Conservation (phyloP, 2,797 vertebrate species). For the Anguilla pacifica region DNA sequence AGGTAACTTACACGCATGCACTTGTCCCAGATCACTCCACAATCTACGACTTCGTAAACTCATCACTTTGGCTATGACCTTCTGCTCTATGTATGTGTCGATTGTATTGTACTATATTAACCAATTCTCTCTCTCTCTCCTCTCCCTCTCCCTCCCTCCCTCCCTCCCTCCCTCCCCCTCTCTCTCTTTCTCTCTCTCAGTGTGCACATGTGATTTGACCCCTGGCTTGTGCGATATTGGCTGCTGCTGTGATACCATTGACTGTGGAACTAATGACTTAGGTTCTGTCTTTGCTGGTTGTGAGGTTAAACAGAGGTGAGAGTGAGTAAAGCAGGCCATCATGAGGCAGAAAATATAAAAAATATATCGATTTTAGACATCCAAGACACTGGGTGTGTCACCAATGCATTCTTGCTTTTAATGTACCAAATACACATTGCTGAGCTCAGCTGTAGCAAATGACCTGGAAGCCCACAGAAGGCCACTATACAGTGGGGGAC, state of each 20-base stretch:
- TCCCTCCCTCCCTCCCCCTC: not conserved
- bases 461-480: too few species aligned
- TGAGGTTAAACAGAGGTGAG: slow-evolving; percentile 57
- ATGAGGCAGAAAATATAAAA: too few species aligned
- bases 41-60: not conserved
- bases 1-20: not conserved
- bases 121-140: not conserved
- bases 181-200: slow-evolving; percentile 48
- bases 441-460: too few species aligned
- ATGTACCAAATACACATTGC: too few species aligned
- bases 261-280: slow-evolving; percentile 67
- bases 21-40: not conserved
- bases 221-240: slow-evolving; percentile 73
- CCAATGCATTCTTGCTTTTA: too few species aligned
- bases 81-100: not conserved
- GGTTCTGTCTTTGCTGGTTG: slow-evolving; percentile 68
- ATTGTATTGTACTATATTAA: not conserved
- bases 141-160: not conserved
- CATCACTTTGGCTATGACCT: not conserved
- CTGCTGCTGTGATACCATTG: slow-evolving; percentile 74
- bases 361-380: too few species aligned
- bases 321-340: not conserved
- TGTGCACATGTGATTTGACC: slow-evolving; percentile 71
- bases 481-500: too few species aligned
- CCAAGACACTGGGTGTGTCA: too few species aligned